phyloP scores from a whole-genome alignment of 2,113 vertebrate species.

The Python bivittatus region DNA sequence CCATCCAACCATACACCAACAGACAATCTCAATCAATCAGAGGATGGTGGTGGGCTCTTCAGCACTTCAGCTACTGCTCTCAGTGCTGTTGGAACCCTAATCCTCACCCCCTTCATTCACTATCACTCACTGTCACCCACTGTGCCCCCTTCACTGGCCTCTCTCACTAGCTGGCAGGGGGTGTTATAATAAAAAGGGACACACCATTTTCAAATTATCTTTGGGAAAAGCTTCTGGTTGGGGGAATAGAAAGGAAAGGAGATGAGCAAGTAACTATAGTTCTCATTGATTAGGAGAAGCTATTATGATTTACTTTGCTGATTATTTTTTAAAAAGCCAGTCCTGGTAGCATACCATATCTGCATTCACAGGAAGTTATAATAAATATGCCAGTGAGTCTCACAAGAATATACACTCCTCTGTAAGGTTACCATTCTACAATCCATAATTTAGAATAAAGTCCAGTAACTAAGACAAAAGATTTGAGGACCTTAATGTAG shows the following conservation, averaged over 20 bases:
- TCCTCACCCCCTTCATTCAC: too few relatives aligned
- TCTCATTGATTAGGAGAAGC: conserved; percentile 38
- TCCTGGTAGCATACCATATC: background rate
- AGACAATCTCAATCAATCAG: too few relatives aligned
- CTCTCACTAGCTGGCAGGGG: too few relatives aligned
- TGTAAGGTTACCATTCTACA: background rate
- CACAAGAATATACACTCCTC: background rate
- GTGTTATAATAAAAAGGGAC: background rate
- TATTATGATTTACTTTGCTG: conserved; percentile 5
- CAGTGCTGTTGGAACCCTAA: too few relatives aligned
- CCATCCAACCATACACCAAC: too few relatives aligned
- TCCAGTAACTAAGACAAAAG: background rate
- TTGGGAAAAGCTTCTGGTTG: conserved; percentile 31
- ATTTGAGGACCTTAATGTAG: background rate
- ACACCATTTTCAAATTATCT: background rate
- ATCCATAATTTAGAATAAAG: background rate
- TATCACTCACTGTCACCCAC: too few relatives aligned
- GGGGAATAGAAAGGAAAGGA: background rate
- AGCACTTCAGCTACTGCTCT: too few relatives aligned
- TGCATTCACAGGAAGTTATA: background rate
- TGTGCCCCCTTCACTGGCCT: too few relatives aligned
- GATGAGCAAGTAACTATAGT: conserved; percentile 28
- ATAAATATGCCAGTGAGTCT: background rate
- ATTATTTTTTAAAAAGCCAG: background rate
- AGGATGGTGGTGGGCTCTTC: too few relatives aligned